A percentile compares a stretch with the other conserved stretches of the same genome.
Evolutionary conservation across 2,113 vertebrate genomes (phyloP).

Genomic region (Tinamus guttatus): DNA sequence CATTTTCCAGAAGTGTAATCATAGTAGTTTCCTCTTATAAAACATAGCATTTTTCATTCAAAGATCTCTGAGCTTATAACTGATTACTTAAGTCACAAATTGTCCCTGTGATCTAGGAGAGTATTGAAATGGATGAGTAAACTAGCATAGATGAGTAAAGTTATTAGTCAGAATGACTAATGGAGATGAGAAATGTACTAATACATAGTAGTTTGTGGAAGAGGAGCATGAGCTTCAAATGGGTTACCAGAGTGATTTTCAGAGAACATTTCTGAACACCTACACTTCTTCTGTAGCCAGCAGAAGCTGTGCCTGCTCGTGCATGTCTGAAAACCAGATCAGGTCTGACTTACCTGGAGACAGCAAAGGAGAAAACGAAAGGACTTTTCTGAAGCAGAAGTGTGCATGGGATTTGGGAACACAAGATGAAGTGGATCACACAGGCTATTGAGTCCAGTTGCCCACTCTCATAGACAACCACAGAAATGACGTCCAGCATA

Average conservation of each 20-base stretch:
- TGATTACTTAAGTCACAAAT: conserved; percentile 28
- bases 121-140: conserved; percentile 45
- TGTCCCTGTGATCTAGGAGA: conserved; percentile 45
- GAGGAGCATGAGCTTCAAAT: conserved; percentile 33
- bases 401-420: neutral
- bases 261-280: conserved; percentile 36
- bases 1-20: neutral
- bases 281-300: neutral
- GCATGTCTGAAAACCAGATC: neutral
- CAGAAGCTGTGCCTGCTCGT: neutral
- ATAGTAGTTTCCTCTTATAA: neutral
- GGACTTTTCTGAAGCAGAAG: neutral
- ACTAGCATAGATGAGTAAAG: conserved; percentile 48
- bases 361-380: neutral
- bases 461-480: neutral
- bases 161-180: conserved; percentile 67
- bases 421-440: rapidly evolving
- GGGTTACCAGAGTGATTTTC: conserved; percentile 1
- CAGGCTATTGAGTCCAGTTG: neutral
- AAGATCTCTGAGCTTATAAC: neutral
- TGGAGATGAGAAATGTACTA: conserved; percentile 41
- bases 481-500: neutral
- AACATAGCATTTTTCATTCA: conserved; percentile 35
- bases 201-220: neutral
- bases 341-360: neutral